Conservation (phyloP, 2,113 vertebrate genomes). For the Erythrocercus mccallii region DNA sequence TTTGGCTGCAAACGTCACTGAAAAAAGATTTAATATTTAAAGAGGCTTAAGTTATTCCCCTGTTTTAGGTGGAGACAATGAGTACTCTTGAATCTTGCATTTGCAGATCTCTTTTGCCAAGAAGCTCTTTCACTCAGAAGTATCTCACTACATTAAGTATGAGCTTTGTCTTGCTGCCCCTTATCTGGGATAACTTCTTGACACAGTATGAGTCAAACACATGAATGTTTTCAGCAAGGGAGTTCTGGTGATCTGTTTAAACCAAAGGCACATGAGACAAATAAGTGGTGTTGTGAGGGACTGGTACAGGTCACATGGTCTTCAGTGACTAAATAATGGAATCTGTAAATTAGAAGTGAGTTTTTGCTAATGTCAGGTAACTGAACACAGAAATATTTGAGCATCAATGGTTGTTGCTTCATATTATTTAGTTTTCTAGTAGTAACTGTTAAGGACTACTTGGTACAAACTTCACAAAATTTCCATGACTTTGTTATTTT, state of each 20-base stretch:
- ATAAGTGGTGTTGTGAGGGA: background rate
- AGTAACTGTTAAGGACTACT: background rate
- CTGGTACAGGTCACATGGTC: background rate
- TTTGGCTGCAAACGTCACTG: background rate
- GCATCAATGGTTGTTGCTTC: background rate
- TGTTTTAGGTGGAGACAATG: background rate
- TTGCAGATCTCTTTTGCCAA: background rate
- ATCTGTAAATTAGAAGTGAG: background rate
- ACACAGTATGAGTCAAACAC: background rate
- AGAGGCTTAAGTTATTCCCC: background rate
- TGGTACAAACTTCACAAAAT: background rate
- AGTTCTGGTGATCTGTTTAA: background rate
- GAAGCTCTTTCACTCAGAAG: background rate
- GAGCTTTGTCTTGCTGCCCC: background rate
- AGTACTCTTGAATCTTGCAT: background rate
- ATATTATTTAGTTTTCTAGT: background rate
- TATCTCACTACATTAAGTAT: background rate
- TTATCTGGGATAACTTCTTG: background rate
- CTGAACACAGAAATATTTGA: background rate
- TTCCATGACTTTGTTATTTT: background rate
- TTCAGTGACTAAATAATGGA: background rate
- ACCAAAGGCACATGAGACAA: background rate
- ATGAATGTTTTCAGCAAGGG: background rate
- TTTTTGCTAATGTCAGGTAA: background rate
- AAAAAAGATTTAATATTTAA: background rate